Conservation (phyloP, 64 coral and sea anemone genomes). For the Stichodactyla mertensii region DNA sequence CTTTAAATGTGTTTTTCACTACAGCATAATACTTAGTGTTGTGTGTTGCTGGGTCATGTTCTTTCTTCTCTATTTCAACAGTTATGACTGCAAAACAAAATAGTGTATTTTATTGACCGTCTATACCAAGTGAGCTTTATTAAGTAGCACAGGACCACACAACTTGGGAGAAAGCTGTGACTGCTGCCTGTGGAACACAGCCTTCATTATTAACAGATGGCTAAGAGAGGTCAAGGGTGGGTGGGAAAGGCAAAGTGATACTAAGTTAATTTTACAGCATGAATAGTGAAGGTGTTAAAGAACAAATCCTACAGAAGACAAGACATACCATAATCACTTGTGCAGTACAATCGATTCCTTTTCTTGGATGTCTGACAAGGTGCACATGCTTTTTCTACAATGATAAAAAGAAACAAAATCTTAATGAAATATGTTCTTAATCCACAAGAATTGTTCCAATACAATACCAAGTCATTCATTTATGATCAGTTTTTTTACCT, state of each 20-base stretch:
- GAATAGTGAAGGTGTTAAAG: no score
- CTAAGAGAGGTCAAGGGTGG: no score
- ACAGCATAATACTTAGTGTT: neutral
- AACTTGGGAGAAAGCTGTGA: no score
- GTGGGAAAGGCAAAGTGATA: no score
- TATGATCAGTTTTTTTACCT: neutral
- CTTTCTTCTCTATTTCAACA: neutral
- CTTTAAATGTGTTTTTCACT: neutral
- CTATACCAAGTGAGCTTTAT: no score
- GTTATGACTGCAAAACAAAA: neutral
- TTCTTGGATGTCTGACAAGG: slow-evolving; percentile 7
- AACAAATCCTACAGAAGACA: no score
- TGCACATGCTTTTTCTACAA: neutral
- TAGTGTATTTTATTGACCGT: neutral
- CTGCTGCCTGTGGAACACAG: no score
- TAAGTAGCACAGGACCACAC: no score
- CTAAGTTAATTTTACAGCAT: no score
- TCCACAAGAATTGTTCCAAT: no score
- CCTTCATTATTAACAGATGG: no score
- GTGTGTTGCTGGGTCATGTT: neutral
- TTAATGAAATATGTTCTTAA: neutral
- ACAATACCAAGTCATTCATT: no score
- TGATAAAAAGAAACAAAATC: neutral
- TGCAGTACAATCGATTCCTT: slow-evolving; percentile 12
- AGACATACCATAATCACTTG: slow-evolving; percentile 5